Evolutionary conservation across 2,797 vertebrate genomes (phyloP).

Genomic region (Vespertilio murinus): DNA sequence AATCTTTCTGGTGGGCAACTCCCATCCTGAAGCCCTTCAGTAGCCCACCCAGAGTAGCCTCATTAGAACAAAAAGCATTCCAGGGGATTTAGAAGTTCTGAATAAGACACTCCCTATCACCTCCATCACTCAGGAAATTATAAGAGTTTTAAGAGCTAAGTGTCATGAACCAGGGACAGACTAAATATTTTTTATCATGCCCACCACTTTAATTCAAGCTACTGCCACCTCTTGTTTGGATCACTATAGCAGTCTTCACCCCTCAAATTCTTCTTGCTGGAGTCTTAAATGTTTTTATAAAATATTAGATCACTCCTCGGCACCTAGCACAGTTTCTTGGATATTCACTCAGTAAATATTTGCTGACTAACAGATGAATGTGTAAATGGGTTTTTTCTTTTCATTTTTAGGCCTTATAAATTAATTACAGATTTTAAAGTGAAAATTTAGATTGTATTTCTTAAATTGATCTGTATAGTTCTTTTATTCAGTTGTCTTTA

Average conservation of each 20-base stretch:
- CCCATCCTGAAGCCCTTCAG: neutral
- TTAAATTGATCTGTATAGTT: conserved; percentile 7
- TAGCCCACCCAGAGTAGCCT: neutral
- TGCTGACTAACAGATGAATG: neutral
- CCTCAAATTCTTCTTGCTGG: neutral
- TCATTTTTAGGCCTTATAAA: neutral
- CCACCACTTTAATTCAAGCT: neutral
- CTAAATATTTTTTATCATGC: neutral
- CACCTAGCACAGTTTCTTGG: neutral
- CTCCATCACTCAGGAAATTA: neutral
- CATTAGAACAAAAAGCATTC: neutral
- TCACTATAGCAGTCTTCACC: neutral
- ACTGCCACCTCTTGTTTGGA: neutral
- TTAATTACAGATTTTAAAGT: conserved; percentile 37
- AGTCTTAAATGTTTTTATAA: neutral
- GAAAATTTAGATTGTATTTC: neutral
- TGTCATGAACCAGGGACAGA: neutral
- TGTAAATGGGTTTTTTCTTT: neutral
- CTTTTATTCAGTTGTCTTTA: conserved; percentile 11
- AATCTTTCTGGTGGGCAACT: neutral
- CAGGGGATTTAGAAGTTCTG: neutral
- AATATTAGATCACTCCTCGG: neutral
- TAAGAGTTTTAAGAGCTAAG: neutral
- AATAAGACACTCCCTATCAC: neutral
- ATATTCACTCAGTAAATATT: neutral